Percentiles rank a stretch among this genome's conserved stretches.
Conservation (phyloP, 2,113 vertebrate species). For the Rousettus leschenaultii region DNA sequence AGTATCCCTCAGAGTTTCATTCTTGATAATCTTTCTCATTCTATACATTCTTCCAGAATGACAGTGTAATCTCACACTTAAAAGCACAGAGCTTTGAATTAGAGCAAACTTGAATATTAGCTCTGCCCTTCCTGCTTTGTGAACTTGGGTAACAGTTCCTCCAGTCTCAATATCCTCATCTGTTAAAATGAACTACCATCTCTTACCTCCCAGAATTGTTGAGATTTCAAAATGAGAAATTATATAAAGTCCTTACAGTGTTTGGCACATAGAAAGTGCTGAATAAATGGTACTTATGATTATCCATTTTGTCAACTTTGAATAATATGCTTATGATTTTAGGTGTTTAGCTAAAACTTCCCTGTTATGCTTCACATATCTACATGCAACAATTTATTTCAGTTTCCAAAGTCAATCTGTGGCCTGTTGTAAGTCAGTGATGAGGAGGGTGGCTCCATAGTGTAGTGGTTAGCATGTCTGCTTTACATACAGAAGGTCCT, state of each 20-base stretch:
- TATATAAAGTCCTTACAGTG: background rate
- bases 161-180: background rate
- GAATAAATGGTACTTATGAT: background rate
- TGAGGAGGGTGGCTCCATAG: too few relatives aligned
- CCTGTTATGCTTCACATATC: background rate
- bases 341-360: background rate
- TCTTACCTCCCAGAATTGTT: background rate
- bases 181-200: background rate
- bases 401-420: background rate
- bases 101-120: background rate
- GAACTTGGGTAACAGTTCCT: background rate
- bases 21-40: background rate
- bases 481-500: too few relatives aligned
- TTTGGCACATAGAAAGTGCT: background rate
- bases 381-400: background rate
- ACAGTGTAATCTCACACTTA: background rate
- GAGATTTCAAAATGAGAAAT: constrained; percentile 2
- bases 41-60: background rate
- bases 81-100: background rate
- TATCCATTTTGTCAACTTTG: background rate
- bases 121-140: background rate
- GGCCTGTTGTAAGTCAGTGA: background rate
- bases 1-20: background rate
- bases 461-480: too few relatives aligned
- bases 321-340: background rate